phyloP scores from a whole-genome alignment of 2,113 vertebrate genomes.

The Chionis minor region DNA sequence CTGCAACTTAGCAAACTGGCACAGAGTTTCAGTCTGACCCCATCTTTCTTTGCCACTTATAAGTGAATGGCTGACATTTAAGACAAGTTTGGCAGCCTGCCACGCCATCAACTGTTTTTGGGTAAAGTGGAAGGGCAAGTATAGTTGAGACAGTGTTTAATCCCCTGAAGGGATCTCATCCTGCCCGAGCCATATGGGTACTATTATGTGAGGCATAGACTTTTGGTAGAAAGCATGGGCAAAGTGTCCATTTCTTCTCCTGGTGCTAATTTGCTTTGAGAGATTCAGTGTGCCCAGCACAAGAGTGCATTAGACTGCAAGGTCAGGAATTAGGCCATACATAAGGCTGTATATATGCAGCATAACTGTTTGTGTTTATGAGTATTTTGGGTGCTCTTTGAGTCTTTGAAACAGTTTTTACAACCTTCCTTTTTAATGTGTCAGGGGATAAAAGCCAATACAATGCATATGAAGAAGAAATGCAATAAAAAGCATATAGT shows the following conservation, averaged over 20 bases:
- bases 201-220: background rate
- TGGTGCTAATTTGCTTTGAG: background rate
- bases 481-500: background rate
- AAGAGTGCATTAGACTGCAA: background rate
- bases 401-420: background rate
- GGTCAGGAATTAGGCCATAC: background rate
- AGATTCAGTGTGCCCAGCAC: background rate
- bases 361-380: background rate
- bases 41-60: background rate
- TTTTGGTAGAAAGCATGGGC: background rate
- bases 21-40: background rate
- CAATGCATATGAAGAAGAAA: background rate
- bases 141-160: background rate
- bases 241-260: background rate
- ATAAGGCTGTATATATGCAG: background rate
- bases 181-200: background rate
- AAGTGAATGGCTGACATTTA: background rate
- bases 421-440: background rate
- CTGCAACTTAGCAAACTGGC: background rate
- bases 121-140: background rate
- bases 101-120: background rate
- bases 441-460: background rate
- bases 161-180: background rate
- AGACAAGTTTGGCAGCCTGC: background rate
- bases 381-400: background rate